Evolutionary conservation across 2,797 vertebrate genomes (phyloP).

Genomic region (Melanotaenia parkinsoni): DNA sequence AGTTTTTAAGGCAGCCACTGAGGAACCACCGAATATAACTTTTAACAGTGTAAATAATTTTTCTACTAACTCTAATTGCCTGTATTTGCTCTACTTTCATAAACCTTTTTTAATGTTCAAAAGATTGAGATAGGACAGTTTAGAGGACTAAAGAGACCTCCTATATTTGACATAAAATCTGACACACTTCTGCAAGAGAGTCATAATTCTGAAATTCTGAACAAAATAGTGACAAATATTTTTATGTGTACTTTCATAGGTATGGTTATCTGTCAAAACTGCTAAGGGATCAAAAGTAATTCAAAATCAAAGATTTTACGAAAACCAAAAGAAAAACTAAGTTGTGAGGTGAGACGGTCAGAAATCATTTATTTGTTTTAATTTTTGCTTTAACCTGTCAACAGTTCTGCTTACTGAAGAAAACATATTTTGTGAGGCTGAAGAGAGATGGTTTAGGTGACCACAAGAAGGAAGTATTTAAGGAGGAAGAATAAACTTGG

Average conservation of each 20-base stretch:
- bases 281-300: constrained; percentile 17
- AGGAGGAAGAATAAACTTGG: neutral
- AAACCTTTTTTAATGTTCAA: constrained; percentile 15
- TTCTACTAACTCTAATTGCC: constrained; percentile 36
- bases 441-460: constrained; percentile 5
- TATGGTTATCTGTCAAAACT: neutral
- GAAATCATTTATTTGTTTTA: constrained; percentile 19
- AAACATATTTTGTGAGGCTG: neutral
- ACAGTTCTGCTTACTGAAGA: constrained; percentile 10
- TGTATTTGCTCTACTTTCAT: constrained; percentile 51
- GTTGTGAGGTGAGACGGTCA: constrained; percentile 9
- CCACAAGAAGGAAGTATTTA: constrained; percentile 3
- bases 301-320: constrained; percentile 4
- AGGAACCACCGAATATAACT: constrained; percentile 24
- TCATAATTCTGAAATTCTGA: neutral
- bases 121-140: constrained; percentile 10
- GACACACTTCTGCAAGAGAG: constrained; percentile 3
- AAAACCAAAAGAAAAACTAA: neutral
- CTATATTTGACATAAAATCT: neutral
- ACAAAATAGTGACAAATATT: constrained; percentile 7
- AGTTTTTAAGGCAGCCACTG: constrained; percentile 1
- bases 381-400: constrained; percentile 32
- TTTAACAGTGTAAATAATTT: constrained; percentile 39
- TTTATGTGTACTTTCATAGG: neutral
- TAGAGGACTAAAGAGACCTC: neutral